Evolutionary conservation across 2,797 vertebrate species (phyloP).

Genomic region (Astyanax mexicanus): DNA sequence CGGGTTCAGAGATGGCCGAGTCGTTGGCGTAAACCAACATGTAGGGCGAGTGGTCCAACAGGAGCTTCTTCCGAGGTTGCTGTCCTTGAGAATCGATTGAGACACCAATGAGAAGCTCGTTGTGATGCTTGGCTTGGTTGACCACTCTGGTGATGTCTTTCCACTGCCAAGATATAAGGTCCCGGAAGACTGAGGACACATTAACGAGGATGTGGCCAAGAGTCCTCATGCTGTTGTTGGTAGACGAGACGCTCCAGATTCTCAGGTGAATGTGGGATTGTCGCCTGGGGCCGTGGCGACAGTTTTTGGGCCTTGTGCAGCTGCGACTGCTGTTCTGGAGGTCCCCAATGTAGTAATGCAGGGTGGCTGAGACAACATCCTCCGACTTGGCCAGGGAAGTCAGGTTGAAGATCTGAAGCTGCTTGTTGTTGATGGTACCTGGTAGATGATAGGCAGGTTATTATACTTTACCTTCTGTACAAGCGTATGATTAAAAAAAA

Average conservation of each 20-base stretch:
- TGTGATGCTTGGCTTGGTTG: constrained; percentile 82
- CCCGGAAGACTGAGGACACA: constrained; percentile 73
- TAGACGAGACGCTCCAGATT: constrained; percentile 82
- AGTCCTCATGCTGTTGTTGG: constrained; percentile 76
- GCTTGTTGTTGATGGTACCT: constrained; percentile 82
- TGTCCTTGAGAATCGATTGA: constrained; percentile 75
- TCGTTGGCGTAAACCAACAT: constrained; percentile 95
- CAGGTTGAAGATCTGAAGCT: constrained; percentile 90
- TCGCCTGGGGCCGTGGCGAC: constrained; percentile 60
- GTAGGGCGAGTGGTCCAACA: constrained; percentile 83
- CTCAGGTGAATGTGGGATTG: constrained; percentile 81
- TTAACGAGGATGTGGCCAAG: constrained; percentile 84
- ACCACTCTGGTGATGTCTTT: constrained; percentile 89
- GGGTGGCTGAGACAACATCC: constrained; percentile 88
- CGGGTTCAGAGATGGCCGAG: constrained; percentile 90
- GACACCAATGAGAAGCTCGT: constrained; percentile 85
- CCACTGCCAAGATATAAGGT: constrained; percentile 87
- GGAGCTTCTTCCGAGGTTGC: constrained; percentile 72
- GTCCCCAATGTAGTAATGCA: constrained; percentile 89
- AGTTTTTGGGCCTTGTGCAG: constrained; percentile 67
- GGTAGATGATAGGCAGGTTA: constrained; percentile 14
- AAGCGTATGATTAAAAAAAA: not conserved
- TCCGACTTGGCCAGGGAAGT: constrained; percentile 93
- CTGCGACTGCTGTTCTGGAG: constrained; percentile 71
- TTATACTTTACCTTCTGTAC: not conserved